These are phyloP conservation scores for Umimayanthus kanabou DNA, from an alignment of 92 coral and sea anemone genomes.

Conservation along the genomic window DNA sequence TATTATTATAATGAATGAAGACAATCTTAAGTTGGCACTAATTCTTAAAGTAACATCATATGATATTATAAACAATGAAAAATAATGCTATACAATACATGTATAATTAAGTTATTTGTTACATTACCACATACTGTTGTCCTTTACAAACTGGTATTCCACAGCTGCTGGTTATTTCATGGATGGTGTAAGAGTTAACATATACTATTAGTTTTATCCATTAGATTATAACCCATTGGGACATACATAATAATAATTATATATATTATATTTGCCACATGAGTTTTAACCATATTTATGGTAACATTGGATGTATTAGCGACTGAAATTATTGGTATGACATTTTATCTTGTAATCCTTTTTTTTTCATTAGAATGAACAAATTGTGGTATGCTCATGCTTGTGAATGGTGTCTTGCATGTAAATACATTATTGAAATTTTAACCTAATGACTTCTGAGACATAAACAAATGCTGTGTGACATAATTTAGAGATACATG, in stretches of 20 bases:
- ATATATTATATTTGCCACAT: background rate
- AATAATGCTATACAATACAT: background rate
- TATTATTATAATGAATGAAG: too few relatives aligned
- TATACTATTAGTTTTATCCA: slow-evolving; percentile 30
- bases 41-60: background rate
- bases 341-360: too few relatives aligned
- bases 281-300: background rate
- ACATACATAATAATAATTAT: background rate
- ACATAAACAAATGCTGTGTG: too few relatives aligned
- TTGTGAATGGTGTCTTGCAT: background rate
- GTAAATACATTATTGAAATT: too few relatives aligned
- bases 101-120: background rate
- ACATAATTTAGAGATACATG: too few relatives aligned
- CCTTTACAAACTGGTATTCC: slow-evolving; percentile 10
- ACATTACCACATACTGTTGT: slow-evolving; percentile 33
- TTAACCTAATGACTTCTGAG: too few relatives aligned
- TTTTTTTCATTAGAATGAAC: background rate
- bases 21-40: too few relatives aligned
- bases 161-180: slow-evolving; percentile 44
- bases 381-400: background rate
- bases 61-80: background rate
- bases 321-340: background rate
- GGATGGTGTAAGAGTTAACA: slow-evolving; percentile 45
- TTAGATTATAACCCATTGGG: background rate
- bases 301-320: background rate